Percentiles rank a stretch among this genome's conserved stretches.
These are phyloP conservation scores for Amyelois transitella DNA, from an alignment of 1,140 invertebrate genomes.

Conservation along the genomic window DNA sequence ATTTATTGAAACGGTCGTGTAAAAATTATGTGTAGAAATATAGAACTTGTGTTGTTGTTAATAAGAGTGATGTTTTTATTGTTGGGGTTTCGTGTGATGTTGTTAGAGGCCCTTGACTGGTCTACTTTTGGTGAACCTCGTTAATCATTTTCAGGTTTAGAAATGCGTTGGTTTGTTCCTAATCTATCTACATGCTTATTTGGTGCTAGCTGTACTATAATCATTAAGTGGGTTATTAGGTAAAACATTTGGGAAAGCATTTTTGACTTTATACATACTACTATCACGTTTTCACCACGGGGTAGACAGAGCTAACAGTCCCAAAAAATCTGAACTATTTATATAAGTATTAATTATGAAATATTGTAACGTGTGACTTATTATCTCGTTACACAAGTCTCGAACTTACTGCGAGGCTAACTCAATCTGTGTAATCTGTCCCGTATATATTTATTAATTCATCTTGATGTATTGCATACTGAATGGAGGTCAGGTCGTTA, in stretches of 20 bases:
- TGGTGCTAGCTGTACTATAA: background rate
- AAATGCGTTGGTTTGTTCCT: background rate
- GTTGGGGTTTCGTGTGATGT: background rate
- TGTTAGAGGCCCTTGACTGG: constrained; percentile 29
- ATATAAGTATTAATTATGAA: too few relatives aligned
- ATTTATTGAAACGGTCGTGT: background rate
- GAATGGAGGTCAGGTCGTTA: constrained; percentile 29
- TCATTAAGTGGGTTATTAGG: too few relatives aligned
- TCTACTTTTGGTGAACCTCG: constrained; percentile 22
- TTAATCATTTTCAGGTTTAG: constrained; percentile 5
- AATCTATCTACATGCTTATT: background rate
- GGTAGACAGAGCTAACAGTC: too few relatives aligned
- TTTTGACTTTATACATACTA: too few relatives aligned
- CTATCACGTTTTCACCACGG: too few relatives aligned
- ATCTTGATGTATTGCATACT: constrained; percentile 24
- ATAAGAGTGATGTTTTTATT: background rate
- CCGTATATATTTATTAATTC: too few relatives aligned
- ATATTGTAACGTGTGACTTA: too few relatives aligned
- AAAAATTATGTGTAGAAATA: constrained; percentile 10
- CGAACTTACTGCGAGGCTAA: too few relatives aligned
- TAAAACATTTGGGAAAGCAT: background rate
- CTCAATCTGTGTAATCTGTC: too few relatives aligned
- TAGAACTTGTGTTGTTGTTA: constrained; percentile 6
- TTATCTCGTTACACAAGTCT: too few relatives aligned
- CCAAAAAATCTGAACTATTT: too few relatives aligned